phyloP scores from a whole-genome alignment of 2,888 invertebrate species.

The Dicyrtoma fusca region DNA sequence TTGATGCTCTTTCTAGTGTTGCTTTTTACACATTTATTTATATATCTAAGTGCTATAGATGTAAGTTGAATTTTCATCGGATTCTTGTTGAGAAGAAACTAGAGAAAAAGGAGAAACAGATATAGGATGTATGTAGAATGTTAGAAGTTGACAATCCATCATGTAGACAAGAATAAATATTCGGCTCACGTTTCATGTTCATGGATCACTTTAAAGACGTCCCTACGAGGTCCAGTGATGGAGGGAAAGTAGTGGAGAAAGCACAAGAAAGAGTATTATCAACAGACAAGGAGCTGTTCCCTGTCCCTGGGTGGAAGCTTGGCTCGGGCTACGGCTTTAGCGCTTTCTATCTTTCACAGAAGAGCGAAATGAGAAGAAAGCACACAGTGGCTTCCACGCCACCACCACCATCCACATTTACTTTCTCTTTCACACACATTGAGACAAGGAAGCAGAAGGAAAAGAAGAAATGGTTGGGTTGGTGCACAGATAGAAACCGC shows the following conservation, averaged over 20 bases:
- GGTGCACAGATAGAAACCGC: neutral
- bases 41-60: no score
- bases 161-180: slow-evolving; percentile 39
- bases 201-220: slow-evolving; percentile 35
- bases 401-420: neutral
- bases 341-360: neutral
- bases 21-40: no score
- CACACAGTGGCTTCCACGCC: no score
- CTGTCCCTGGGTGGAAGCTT: no score
- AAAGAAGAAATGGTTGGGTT: no score
- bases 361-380: neutral
- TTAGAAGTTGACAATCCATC: slow-evolving; percentile 36
- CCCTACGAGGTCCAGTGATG: slow-evolving; percentile 13
- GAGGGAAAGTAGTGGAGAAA: no score
- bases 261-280: no score
- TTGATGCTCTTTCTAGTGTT: no score
- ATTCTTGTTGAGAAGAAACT: slow-evolving; percentile 2
- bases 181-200: slow-evolving; percentile 39
- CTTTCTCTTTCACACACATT: no score
- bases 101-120: neutral
- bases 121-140: neutral
- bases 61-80: neutral
- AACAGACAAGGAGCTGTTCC: neutral
- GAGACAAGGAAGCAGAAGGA: no score
- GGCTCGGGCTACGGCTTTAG: neutral